These are phyloP conservation scores for Alitta virens DNA, from an alignment of 2,888 invertebrate genomes.

Conservation along the genomic window DNA sequence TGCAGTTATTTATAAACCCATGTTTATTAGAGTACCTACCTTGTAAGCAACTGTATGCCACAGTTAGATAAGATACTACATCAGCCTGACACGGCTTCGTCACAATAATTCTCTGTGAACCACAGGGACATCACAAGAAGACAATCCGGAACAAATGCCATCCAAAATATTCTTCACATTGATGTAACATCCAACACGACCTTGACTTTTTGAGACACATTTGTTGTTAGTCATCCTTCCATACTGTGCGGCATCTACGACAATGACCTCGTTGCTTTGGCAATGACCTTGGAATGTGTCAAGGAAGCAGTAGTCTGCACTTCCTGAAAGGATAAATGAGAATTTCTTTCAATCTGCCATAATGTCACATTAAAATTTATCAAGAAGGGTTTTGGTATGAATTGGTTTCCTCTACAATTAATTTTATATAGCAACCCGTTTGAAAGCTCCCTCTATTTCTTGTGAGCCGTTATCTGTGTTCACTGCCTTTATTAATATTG, in stretches of 20 bases:
- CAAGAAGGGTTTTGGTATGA: no score
- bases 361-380: no score
- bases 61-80: conserved; percentile 3
- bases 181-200: conserved; percentile 3
- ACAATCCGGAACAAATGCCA: background rate
- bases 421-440: no score
- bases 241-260: conserved; percentile 1
- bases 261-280: conserved; percentile 3
- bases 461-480: no score
- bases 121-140: conserved; percentile 1
- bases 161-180: conserved; percentile 1
- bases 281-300: conserved; percentile 5
- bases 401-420: no score
- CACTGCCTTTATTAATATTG: no score
- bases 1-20: no score
- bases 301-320: conserved; percentile 2
- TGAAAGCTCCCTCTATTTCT: no score
- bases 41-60: conserved; percentile 5
- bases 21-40: no score
- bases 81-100: conserved; percentile 2
- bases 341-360: no score
- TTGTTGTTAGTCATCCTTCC: conserved; percentile 3
- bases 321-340: no score
- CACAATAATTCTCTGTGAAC: conserved; percentile 1
- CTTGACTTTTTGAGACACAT: conserved; percentile 5